Evolutionary conservation across 1,140 invertebrate species (phyloP), one percentile per base, ranked within the genome.

Genomic region (Oncopeltus fasciatus): DNA sequence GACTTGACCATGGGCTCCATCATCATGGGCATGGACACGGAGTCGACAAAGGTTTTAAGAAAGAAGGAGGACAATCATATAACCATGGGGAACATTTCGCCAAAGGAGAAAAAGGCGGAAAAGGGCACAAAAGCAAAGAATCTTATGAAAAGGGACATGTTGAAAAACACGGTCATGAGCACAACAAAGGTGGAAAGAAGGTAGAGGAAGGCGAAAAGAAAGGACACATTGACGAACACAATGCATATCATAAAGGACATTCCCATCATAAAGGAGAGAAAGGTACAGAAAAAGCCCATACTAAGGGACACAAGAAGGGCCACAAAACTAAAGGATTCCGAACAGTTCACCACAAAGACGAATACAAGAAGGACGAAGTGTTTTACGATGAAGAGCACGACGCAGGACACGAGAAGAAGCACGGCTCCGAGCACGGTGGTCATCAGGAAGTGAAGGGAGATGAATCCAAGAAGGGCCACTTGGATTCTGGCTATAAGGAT

Each of bases 361-460:
- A 84, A 67, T 77, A 78, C 67, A 80, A 81, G 59, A 82, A 81
- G 69, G 78, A 79, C 11, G 80, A 83, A 67, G 81, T 78, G 65
- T 84, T 78, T 73, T 83, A 81, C 63, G 82, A 84, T 60, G 81
- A 83, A 65, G 77, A 78, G n/a, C 78, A 82, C 66, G 80, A 83
- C 66, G 80, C 81, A 68, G 80, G 77, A 0, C 78, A 80, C 57
- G 74, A 76, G 57, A 76, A 77, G 57, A 72, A 81, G 31, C 72
- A 75, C 43, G 76, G 74, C 21, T 76, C 69, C 33, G 61, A 67
- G 14, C 56, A 65, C 0, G 58, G 66, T 18, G 57, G 66, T 14
- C 68, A 69, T 58, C 58, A 62, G 16, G 57, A 70, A 26, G 65
- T 66, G 27, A 66, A 70, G 28, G 70, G 69, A 2, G 67, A 64